Evolutionary conservation across 2,113 vertebrate species (phyloP).

Genomic region (Kryptolebias marmoratus): DNA sequence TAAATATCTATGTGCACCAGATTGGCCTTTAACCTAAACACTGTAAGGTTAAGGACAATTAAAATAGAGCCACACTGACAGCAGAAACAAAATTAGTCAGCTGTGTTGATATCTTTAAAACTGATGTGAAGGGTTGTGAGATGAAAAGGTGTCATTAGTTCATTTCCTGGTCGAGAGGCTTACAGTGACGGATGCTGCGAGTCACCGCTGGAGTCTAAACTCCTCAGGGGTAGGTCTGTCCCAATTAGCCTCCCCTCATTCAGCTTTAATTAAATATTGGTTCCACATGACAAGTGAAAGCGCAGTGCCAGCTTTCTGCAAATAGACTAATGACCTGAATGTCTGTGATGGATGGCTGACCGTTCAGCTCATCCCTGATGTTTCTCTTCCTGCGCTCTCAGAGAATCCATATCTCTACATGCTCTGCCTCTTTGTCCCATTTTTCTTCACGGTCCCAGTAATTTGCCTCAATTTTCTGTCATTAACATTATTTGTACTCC

Average conservation of each 20-base stretch:
- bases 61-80: background rate
- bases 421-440: constrained; percentile 3
- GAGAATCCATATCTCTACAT: constrained; percentile 8
- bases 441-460: background rate
- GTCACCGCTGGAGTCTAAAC: constrained; percentile 22
- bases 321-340: constrained; percentile 51
- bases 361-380: constrained; percentile 25
- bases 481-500: background rate
- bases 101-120: background rate
- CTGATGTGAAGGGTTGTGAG: background rate
- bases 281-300: constrained; percentile 57
- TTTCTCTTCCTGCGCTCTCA: constrained; percentile 13
- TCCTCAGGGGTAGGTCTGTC: constrained; percentile 49
- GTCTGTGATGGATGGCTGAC: constrained; percentile 28
- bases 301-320: constrained; percentile 36
- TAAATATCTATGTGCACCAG: constrained; percentile 1
- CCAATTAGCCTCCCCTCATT: constrained; percentile 59
- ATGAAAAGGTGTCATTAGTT: constrained; percentile 4
- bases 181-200: constrained; percentile 14
- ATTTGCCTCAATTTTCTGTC: background rate
- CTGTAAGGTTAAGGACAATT: background rate
- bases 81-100: background rate
- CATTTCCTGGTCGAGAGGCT: background rate
- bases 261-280: constrained; percentile 76
- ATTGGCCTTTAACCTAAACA: background rate